phyloP scores from a whole-genome alignment of 2,797 vertebrate species.

The Bovichtus diacanthus region DNA sequence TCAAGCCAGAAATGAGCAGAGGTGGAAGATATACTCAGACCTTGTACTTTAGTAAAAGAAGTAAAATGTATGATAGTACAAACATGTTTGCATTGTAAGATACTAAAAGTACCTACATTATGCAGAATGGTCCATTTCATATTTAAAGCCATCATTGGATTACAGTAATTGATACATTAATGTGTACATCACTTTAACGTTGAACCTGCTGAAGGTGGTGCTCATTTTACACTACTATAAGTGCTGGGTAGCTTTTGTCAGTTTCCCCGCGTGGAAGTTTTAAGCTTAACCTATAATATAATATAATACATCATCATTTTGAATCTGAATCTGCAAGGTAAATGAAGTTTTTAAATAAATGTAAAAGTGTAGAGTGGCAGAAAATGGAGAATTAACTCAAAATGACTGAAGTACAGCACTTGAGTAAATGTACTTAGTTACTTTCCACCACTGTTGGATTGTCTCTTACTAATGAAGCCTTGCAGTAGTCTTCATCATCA shows the following conservation, averaged over 20 bases:
- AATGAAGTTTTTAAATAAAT: background rate
- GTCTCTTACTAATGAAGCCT: slow-evolving; percentile 26
- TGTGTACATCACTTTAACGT: background rate
- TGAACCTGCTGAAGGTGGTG: background rate
- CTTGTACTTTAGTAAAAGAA: background rate
- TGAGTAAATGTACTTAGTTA: background rate
- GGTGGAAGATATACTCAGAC: background rate
- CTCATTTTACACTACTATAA: background rate
- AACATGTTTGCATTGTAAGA: background rate
- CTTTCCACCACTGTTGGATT: background rate
- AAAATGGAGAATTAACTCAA: background rate
- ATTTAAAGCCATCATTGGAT: background rate
- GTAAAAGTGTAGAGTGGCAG: background rate
- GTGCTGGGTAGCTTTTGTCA: background rate
- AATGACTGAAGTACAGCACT: background rate
- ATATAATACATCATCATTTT: background rate
- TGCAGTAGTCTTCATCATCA: slow-evolving; percentile 55
- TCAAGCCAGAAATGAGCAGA: slow-evolving; percentile 21
- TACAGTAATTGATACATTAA: background rate
- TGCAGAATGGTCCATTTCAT: background rate
- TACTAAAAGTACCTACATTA: background rate
- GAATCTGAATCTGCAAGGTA: background rate
- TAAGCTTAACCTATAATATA: background rate
- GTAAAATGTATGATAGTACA: background rate
- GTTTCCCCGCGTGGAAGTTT: background rate